phyloP scores from a whole-genome alignment of 2,888 invertebrate genomes.

The Archips xylosteana region DNA sequence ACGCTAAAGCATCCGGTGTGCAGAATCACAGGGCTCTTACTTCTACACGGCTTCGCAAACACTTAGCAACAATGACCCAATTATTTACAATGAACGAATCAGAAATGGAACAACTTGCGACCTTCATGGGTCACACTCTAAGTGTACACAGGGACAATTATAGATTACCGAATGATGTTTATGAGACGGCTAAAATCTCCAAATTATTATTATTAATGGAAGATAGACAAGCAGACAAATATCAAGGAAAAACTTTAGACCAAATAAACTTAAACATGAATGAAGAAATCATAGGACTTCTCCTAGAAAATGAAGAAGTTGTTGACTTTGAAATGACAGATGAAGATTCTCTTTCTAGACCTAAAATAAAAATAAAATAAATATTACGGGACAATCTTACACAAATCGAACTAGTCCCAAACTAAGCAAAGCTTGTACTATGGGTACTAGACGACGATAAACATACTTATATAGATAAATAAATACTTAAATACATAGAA shows the following conservation, averaged over 20 bases:
- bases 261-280: constrained; percentile 44
- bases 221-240: constrained; percentile 44
- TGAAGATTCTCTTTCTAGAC: neutral
- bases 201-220: constrained; percentile 47
- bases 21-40: constrained; percentile 44
- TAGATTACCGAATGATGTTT: constrained; percentile 43
- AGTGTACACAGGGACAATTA: constrained; percentile 43
- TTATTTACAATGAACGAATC: constrained; percentile 43
- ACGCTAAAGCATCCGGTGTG: constrained; percentile 43
- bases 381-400: too few species aligned
- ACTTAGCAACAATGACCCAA: constrained; percentile 47
- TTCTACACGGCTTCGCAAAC: constrained; percentile 46
- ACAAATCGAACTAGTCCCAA: too few species aligned
- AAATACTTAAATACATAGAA: too few species aligned
- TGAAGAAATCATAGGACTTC: constrained; percentile 39
- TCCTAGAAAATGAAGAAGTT: constrained; percentile 17
- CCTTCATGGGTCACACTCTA: constrained; percentile 46
- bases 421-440: too few species aligned
- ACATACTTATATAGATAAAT: too few species aligned
- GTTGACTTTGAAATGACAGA: constrained; percentile 10
- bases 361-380: too few species aligned
- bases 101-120: constrained; percentile 44
- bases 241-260: constrained; percentile 43
- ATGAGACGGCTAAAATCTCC: constrained; percentile 46
- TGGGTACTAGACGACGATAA: too few species aligned